These are phyloP conservation scores for Scrobipalpa costella DNA, from an alignment of 2,888 invertebrate species.

Conservation along the genomic window DNA sequence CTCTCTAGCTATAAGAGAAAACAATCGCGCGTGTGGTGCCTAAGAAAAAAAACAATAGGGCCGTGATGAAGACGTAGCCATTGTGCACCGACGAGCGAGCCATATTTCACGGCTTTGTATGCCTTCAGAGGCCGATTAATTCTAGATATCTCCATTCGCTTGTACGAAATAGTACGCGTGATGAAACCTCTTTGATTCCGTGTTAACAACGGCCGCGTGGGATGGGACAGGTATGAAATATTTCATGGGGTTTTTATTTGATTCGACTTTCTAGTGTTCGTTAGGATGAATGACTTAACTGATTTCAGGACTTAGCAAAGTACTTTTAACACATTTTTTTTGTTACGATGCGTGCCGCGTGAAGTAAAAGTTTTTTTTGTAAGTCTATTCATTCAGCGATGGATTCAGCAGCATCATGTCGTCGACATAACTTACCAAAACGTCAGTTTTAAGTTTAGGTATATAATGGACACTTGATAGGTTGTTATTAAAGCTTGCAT, in stretches of 20 bases:
- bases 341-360: too few relatives aligned
- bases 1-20: constrained; percentile 67
- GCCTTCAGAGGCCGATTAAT: constrained; percentile 77
- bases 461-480: too few relatives aligned
- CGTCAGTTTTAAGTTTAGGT: too few relatives aligned
- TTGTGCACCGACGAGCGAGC: constrained; percentile 77
- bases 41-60: constrained; percentile 77
- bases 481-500: too few relatives aligned
- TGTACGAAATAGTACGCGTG: constrained; percentile 66
- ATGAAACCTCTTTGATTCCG: constrained; percentile 76
- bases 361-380: too few relatives aligned
- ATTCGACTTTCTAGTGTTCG: not conserved
- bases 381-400: too few relatives aligned
- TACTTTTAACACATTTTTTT: too few relatives aligned
- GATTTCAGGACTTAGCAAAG: too few relatives aligned
- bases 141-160: constrained; percentile 79
- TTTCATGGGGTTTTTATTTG: constrained; percentile 35
- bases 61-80: constrained; percentile 81
- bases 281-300: too few relatives aligned
- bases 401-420: too few relatives aligned
- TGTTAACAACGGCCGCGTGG: constrained; percentile 64
- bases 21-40: constrained; percentile 73
- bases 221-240: constrained; percentile 51
- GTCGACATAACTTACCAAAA: too few relatives aligned
- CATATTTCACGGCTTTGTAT: constrained; percentile 80